These are phyloP conservation scores for Antheraea pernyi DNA, from an alignment of 1,140 invertebrate genomes.

Conservation along the genomic window DNA sequence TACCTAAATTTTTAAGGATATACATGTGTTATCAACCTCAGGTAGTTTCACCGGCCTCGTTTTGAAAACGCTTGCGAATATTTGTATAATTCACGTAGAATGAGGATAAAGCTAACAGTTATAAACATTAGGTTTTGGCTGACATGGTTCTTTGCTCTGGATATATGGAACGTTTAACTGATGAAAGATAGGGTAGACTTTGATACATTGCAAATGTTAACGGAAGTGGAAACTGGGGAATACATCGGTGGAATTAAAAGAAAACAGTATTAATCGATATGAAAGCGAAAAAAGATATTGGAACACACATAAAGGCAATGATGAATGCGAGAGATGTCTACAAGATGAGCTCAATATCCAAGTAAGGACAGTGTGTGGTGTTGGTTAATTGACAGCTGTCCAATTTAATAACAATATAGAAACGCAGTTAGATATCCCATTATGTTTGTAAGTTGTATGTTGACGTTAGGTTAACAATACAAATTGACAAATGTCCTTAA, in stretches of 20 bases:
- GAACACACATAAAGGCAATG: neutral
- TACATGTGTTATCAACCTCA: neutral
- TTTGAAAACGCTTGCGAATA: neutral
- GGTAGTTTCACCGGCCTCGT: constrained; percentile 7
- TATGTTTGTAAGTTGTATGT: neutral
- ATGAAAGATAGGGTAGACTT: neutral
- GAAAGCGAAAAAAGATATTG: neutral
- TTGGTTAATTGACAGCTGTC: neutral
- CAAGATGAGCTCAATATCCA: neutral
- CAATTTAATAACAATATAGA: neutral
- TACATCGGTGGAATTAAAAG: neutral
- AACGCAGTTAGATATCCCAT: neutral
- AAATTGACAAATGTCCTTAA: neutral
- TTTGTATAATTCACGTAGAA: neutral
- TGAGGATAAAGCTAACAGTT: neutral
- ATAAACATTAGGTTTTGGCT: neutral
- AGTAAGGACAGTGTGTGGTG: neutral
- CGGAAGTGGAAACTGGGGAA: neutral
- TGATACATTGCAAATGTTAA: neutral
- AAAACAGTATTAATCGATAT: neutral
- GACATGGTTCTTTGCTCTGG: neutral
- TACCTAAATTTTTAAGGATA: constrained; percentile 1
- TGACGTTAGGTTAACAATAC: neutral
- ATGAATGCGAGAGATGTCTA: neutral
- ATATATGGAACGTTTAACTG: neutral